Evolutionary conservation across 2,888 invertebrate genomes (phyloP).

Genomic region (Agrotis ipsilon): DNA sequence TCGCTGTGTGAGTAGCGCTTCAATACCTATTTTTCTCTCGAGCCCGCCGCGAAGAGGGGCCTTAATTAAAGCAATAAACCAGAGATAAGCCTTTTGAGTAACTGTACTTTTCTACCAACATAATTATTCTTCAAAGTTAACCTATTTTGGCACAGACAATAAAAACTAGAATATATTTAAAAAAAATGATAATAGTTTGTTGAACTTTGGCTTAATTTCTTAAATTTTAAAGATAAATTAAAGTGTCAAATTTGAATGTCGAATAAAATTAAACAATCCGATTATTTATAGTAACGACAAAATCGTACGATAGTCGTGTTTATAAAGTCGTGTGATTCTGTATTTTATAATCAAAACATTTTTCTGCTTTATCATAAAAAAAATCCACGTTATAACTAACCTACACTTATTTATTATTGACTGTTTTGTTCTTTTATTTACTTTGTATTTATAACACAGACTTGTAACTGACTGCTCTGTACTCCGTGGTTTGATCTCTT

Average conservation of each 20-base stretch:
- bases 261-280: constrained; percentile 15
- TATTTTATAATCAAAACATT: not conserved
- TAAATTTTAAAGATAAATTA: not conserved
- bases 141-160: not conserved
- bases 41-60: too few relatives aligned
- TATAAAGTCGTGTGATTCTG: constrained; percentile 5
- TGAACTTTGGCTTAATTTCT: constrained; percentile 29
- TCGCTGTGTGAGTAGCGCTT: too few relatives aligned
- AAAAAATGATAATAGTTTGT: constrained; percentile 13
- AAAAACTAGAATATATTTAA: not conserved
- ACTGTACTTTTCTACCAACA: not conserved
- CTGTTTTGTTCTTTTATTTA: not conserved
- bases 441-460: too few relatives aligned
- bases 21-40: too few relatives aligned
- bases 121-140: not conserved
- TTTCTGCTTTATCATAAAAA: not conserved
- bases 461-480: too few relatives aligned
- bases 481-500: too few relatives aligned
- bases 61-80: constrained; percentile 26
- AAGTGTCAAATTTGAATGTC: constrained; percentile 11
- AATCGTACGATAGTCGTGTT: constrained; percentile 1
- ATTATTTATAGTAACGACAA: constrained; percentile 4
- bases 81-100: constrained; percentile 15
- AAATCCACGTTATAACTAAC: not conserved
- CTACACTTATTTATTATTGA: not conserved